phyloP scores from a whole-genome alignment of 2,888 invertebrate genomes.

The Sicus ferrugineus region DNA sequence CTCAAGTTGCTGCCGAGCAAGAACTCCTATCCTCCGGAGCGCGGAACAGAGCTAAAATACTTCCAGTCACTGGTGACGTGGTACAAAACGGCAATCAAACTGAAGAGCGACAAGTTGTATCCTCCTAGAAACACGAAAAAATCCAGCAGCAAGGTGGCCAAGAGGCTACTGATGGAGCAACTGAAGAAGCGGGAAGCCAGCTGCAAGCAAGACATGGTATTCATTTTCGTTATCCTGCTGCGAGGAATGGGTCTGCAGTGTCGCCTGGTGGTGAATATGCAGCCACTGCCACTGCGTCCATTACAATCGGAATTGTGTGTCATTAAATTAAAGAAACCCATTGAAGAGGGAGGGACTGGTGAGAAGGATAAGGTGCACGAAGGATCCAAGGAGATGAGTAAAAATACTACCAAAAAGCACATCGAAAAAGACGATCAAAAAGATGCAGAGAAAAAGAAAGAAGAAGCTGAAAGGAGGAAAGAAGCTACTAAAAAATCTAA shows the following conservation, averaged over 20 bases:
- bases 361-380: neutral
- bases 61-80: constrained; percentile 80
- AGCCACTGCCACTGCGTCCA: constrained; percentile 78
- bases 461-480: neutral
- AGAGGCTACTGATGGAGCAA: constrained; percentile 66
- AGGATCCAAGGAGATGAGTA: neutral
- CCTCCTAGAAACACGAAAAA: constrained; percentile 59
- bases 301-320: constrained; percentile 71
- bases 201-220: constrained; percentile 74
- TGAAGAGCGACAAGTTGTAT: constrained; percentile 69
- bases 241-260: constrained; percentile 83
- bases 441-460: constrained; percentile 4
- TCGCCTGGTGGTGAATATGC: constrained; percentile 81
- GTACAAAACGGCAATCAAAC: constrained; percentile 73
- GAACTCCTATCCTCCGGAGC: constrained; percentile 79
- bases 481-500: neutral
- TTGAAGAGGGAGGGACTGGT: constrained; percentile 29
- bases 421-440: constrained; percentile 1
- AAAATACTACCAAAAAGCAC: neutral
- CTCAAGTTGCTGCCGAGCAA: constrained; percentile 78
- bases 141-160: constrained; percentile 35
- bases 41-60: constrained; percentile 76
- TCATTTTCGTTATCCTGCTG: constrained; percentile 79
- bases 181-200: constrained; percentile 71
- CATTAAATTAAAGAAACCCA: constrained; percentile 64